Conservation (phyloP, 2,113 vertebrate species). For the Callocephalon fimbriatum region DNA sequence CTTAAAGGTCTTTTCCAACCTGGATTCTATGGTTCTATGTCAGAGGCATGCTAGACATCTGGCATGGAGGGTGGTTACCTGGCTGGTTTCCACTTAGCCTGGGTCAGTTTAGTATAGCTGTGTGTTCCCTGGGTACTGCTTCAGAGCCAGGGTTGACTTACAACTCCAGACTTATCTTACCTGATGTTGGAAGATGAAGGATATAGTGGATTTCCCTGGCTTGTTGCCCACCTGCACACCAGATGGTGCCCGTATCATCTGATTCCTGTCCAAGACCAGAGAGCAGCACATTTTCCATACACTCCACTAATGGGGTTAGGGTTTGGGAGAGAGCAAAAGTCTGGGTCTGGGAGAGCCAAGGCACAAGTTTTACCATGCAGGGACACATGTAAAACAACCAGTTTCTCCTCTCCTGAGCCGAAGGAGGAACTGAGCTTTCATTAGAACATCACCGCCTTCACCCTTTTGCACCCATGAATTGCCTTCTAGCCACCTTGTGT, state of each 20-base stretch:
- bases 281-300: background rate
- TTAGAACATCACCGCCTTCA: background rate
- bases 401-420: background rate
- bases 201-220: background rate
- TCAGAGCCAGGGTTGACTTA: background rate
- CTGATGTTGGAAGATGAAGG: background rate
- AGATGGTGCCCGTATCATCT: rapidly evolving
- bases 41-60: background rate
- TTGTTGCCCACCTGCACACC: background rate
- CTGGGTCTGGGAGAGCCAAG: background rate
- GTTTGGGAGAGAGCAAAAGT: background rate
- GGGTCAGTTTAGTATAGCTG: rapidly evolving
- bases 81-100: background rate
- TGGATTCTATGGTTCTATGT: background rate
- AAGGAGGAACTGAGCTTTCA: background rate
- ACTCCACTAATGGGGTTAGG: rapidly evolving
- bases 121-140: background rate
- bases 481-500: background rate
- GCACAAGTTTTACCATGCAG: background rate
- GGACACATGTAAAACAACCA: rapidly evolving
- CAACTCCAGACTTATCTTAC: background rate
- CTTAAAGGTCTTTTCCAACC: background rate
- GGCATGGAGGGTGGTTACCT: background rate
- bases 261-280: background rate
- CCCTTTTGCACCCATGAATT: background rate